phyloP scores from a whole-genome alignment of 2,113 vertebrate species.

The Sturnus vulgaris region DNA sequence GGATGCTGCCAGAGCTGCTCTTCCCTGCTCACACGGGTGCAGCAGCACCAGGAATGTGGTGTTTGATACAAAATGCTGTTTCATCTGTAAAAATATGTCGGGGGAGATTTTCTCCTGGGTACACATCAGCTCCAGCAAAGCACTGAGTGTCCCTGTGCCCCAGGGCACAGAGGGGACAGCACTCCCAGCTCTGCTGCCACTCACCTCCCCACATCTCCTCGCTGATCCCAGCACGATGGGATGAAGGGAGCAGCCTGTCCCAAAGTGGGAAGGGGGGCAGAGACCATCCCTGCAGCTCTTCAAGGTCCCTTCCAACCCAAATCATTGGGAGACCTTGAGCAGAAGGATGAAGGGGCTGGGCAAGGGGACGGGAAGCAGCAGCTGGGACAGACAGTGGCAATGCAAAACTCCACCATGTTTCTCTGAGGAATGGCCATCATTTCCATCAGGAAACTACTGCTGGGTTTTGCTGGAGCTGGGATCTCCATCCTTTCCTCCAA shows the following conservation, averaged over 20 bases:
- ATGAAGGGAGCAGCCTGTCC: neutral
- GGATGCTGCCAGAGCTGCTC: neutral
- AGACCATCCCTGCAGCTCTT: neutral
- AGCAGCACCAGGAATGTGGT: neutral
- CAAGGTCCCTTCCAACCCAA: neutral
- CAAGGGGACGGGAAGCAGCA: neutral
- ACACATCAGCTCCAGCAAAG: neutral
- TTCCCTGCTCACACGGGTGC: neutral
- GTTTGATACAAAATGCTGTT: conserved; percentile 5
- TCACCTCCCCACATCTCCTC: neutral
- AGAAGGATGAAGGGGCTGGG: neutral
- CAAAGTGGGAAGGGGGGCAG: neutral
- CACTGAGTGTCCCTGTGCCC: rapidly evolving
- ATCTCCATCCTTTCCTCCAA: neutral
- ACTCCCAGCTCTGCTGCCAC: neutral
- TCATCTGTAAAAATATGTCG: neutral
- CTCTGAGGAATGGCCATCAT: neutral
- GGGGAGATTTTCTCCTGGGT: neutral
- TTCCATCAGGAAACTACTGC: neutral
- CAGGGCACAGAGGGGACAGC: neutral
- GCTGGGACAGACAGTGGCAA: neutral
- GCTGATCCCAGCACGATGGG: neutral
- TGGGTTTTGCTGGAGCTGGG: neutral
- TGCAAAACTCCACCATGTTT: neutral
- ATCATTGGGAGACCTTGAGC: neutral